These are phyloP conservation scores for Dicrostonyx torquatus DNA, from an alignment of 2,797 vertebrate species.

Conservation along the genomic window DNA sequence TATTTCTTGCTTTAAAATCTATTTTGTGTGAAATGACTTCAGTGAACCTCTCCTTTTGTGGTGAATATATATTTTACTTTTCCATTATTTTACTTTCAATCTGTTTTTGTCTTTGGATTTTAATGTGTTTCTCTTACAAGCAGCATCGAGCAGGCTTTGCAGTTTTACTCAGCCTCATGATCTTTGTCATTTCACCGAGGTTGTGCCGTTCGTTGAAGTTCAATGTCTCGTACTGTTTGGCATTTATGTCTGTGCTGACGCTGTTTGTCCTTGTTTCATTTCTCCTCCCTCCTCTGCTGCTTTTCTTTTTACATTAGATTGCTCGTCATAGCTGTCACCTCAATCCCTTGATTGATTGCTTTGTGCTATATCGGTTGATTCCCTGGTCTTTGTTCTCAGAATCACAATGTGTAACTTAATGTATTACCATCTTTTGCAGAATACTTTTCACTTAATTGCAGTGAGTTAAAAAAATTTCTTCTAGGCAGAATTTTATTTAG, in stretches of 20 bases:
- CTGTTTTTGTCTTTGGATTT: slow-evolving; percentile 31
- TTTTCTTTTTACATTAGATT: neutral
- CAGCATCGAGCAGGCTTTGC: neutral
- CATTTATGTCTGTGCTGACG: neutral
- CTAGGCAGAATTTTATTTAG: neutral
- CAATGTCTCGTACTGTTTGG: neutral
- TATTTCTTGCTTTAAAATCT: slow-evolving; percentile 16
- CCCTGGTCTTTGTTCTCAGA: neutral
- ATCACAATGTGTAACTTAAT: neutral
- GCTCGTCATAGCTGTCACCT: neutral
- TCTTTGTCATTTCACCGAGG: neutral
- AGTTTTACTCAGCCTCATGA: neutral
- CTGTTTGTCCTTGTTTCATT: neutral
- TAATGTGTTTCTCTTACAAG: neutral
- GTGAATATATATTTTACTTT: slow-evolving; percentile 16
- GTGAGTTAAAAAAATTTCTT: neutral
- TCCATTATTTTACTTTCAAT: slow-evolving; percentile 27
- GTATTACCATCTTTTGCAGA: neutral
- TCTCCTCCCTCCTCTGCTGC: too few species aligned
- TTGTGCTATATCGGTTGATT: neutral
- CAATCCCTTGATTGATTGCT: neutral
- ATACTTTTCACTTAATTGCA: slow-evolving; percentile 8
- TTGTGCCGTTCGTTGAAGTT: neutral
- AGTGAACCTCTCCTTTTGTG: neutral
- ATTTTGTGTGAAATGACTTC: slow-evolving; percentile 41